Percentiles rank a stretch among this genome's conserved stretches.
Evolutionary conservation across 2,113 vertebrate genomes (phyloP).

Genomic region (Laterallus jamaicensis): DNA sequence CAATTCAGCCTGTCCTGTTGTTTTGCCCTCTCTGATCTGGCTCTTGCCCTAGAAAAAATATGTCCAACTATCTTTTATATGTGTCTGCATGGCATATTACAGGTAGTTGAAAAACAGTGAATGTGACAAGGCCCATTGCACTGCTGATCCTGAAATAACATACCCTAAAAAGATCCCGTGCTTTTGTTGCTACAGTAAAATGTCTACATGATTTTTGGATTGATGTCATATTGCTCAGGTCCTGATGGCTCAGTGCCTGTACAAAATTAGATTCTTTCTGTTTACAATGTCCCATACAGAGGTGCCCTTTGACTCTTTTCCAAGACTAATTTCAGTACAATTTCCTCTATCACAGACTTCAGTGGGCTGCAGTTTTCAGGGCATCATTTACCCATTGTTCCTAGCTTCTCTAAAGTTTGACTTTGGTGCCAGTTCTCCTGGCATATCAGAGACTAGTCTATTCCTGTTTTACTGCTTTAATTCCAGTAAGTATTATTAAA

Average conservation of each 20-base stretch:
- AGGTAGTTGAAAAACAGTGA: not conserved
- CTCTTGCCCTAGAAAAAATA: not conserved
- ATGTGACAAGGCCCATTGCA: accelerated
- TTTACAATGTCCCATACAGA: not conserved
- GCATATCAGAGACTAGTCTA: not conserved
- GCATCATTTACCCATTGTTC: not conserved
- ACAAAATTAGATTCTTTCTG: not conserved
- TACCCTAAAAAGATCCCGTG: not conserved
- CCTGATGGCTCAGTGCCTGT: not conserved
- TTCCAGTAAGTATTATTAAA: slow-evolving; percentile 4
- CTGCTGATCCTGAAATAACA: not conserved
- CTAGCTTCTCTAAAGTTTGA: not conserved
- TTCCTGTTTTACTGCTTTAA: not conserved
- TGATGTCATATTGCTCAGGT: not conserved
- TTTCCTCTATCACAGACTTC: not conserved
- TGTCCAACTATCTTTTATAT: not conserved
- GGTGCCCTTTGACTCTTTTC: not conserved
- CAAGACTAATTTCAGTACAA: not conserved
- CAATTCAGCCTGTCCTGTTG: not conserved
- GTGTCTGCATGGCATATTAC: not conserved
- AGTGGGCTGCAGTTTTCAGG: not conserved
- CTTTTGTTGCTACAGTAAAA: not conserved
- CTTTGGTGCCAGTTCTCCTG: not conserved
- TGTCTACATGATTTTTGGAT: not conserved
- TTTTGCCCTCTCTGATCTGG: not conserved